A percentile compares a stretch with the other conserved stretches of the same genome.
These are phyloP conservation scores for Pomacea canaliculata DNA, from an alignment of 2,888 invertebrate genomes.

Conservation along the genomic window DNA sequence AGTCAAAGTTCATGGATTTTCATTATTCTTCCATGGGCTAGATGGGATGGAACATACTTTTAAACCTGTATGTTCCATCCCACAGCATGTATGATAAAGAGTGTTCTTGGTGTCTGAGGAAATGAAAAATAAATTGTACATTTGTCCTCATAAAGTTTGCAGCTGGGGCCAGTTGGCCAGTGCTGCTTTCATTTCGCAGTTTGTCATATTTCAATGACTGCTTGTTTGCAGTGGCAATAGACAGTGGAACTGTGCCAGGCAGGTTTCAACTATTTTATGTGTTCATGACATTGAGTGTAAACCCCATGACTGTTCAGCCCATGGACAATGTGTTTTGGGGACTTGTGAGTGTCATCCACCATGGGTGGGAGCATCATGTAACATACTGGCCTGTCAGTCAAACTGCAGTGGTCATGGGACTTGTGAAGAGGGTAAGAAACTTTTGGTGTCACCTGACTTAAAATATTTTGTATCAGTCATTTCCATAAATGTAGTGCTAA, in stretches of 20 bases:
- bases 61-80: no score
- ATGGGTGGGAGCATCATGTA: constrained; percentile 64
- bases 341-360: constrained; percentile 60
- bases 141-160: no score
- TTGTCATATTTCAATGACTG: no score
- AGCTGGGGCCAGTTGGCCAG: no score
- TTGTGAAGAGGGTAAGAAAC: constrained; percentile 56
- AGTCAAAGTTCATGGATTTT: no score
- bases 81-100: no score
- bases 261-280: constrained; percentile 56
- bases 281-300: constrained; percentile 62
- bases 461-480: neutral
- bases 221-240: constrained; percentile 36
- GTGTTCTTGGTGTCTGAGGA: no score
- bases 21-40: no score
- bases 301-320: constrained; percentile 59
- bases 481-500: no score
- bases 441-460: neutral
- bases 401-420: constrained; percentile 63
- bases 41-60: no score
- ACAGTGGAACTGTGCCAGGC: constrained; percentile 43
- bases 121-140: no score
- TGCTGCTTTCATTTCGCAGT: no score
- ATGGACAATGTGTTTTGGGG: constrained; percentile 63
- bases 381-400: constrained; percentile 53